These are phyloP conservation scores for Drosophila robusta DNA, from an alignment of 2,888 invertebrate genomes.

Conservation along the genomic window DNA sequence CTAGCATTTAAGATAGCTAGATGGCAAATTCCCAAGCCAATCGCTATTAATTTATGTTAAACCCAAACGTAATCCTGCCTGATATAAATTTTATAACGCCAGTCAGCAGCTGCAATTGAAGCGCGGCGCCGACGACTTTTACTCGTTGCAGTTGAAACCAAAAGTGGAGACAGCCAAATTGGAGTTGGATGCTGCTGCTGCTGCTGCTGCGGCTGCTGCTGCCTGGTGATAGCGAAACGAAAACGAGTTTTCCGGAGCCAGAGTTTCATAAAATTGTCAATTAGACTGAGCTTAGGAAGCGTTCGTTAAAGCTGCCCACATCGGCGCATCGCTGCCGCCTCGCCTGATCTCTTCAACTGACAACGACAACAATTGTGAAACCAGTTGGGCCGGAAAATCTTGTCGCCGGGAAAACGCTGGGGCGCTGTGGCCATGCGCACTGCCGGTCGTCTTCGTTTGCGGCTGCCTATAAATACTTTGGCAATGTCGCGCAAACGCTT, in stretches of 20 bases:
- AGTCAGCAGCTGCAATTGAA: constrained; percentile 60
- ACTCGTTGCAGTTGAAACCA: constrained; percentile 70
- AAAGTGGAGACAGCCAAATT: constrained; percentile 65
- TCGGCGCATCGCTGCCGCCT: constrained; percentile 40
- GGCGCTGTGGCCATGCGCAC: constrained; percentile 9
- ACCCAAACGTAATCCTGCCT: constrained; percentile 61
- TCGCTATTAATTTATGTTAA: constrained; percentile 66
- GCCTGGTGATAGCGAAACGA: constrained; percentile 39
- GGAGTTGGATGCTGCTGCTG: constrained; percentile 10
- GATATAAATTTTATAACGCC: constrained; percentile 70
- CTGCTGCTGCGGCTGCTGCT: neutral
- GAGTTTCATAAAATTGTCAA: constrained; percentile 68
- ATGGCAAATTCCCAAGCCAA: constrained; percentile 40
- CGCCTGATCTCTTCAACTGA: constrained; percentile 28
- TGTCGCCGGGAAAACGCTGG: constrained; percentile 73
- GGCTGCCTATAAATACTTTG: constrained; percentile 77
- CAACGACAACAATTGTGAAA: constrained; percentile 57
- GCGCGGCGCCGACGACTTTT: constrained; percentile 61
- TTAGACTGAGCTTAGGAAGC: constrained; percentile 72
- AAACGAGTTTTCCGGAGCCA: constrained; percentile 56
- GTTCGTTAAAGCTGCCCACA: constrained; percentile 26
- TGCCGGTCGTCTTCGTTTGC: constrained; percentile 62
- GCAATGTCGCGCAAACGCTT: constrained; percentile 76
- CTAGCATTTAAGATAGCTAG: constrained; percentile 12
- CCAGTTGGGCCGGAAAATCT: constrained; percentile 77